Evolutionary conservation across 2,888 invertebrate species (phyloP).

Genomic region (Oegoconia quadripuncta): DNA sequence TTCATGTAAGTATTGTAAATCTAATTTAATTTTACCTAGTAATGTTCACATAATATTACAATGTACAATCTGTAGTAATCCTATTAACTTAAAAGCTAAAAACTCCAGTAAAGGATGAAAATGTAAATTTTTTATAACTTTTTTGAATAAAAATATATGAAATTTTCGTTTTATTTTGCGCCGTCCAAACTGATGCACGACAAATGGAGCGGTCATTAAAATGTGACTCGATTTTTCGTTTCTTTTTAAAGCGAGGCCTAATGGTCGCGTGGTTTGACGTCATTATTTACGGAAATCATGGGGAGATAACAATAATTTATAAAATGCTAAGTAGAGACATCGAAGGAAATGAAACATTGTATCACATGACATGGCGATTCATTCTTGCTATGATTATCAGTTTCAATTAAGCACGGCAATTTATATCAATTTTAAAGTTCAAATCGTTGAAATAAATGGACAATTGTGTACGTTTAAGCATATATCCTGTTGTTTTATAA

Average conservation of each 20-base stretch:
- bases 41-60: too few relatives aligned
- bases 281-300: conserved; percentile 29
- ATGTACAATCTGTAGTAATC: neutral
- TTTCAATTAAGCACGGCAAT: too few relatives aligned
- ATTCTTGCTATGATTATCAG: too few relatives aligned
- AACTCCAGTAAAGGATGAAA: neutral
- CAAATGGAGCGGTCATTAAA: conserved; percentile 36
- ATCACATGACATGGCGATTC: too few relatives aligned
- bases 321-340: conserved; percentile 38
- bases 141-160: conserved; percentile 54
- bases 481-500: too few relatives aligned
- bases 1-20: too few relatives aligned
- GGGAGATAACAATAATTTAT: conserved; percentile 23
- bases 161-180: conserved; percentile 59
- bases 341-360: conserved; percentile 4
- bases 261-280: conserved; percentile 45
- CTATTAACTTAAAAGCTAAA: neutral
- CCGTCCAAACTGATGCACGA: conserved; percentile 24
- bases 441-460: too few relatives aligned
- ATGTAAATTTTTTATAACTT: conserved; percentile 39
- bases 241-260: conserved; percentile 34
- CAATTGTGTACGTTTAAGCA: too few relatives aligned
- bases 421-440: too few relatives aligned
- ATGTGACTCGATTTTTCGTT: conserved; percentile 33
- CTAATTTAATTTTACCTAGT: too few relatives aligned